Base-by-base conservation (phyloP, 2,888 invertebrate genomes). In the Cerastoderma edule region DNA sequence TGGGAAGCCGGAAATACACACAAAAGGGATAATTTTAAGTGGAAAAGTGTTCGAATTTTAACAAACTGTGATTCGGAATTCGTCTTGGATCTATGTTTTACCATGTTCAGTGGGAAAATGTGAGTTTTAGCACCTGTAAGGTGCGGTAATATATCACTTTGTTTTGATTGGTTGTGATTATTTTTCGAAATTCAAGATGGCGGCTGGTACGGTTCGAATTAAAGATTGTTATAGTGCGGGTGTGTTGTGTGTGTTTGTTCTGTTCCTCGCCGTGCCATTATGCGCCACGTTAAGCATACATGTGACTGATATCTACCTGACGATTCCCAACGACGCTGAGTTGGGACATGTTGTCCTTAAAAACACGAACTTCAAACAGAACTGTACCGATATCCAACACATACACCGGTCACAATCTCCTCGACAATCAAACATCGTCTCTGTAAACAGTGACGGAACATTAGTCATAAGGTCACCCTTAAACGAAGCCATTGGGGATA, bases 141-240 rank as follows among this genome's bases (percentile, higher is more conserved):
- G 64, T 64, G 64, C 39, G 16, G 46, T 27, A 50, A 22, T 57
- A 6, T 22, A 57, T 57, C 57, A 57, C 32, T 22, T 57, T 30
- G 50, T 39, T 73, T 72, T 69, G 69, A 72, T 75, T 72, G 75
- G 66, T 46, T 71, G 78, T 72, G 68, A 75, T 72, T n/a, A n/a
- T n/a, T 68, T 60, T 74, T 72, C 71, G 77, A 81, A 77, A 75
- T 81, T 71, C 81, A 81, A 81, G 73, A 81, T 81, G 81, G 81
- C 81, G 78, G 46, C 72, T 24, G 73, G 75, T 67, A 50, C 65
- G 35, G 73, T 72, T 66, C 63, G 64, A 74, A 63, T 65, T 19
- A 65, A 63, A 54, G 48, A 50, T 30, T 66, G 56, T 65, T 39
- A 53, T 57, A 27, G 5, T 27, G 32, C 22, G 16, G 27, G 46